Evolutionary conservation across 2,888 invertebrate species (phyloP).

Genomic region (Pseudococcus jackbeardsleyi): DNA sequence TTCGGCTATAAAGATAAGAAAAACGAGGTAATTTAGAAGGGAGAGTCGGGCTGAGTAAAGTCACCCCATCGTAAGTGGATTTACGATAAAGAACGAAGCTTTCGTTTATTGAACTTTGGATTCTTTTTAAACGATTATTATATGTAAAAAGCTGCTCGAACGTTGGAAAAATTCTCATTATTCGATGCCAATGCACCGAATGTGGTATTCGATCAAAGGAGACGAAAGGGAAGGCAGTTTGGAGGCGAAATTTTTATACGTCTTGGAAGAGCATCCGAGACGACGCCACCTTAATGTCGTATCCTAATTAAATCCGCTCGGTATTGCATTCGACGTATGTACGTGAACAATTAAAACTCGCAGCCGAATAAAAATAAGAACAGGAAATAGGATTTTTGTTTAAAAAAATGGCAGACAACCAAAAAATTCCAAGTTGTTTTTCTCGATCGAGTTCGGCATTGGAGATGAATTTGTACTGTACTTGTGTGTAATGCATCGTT

Average conservation of each 20-base stretch:
- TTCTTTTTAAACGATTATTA: too few relatives aligned
- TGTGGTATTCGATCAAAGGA: neutral
- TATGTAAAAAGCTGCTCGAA: too few relatives aligned
- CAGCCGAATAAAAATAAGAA: conserved; percentile 35
- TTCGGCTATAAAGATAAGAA: too few relatives aligned
- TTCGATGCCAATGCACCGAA: too few relatives aligned
- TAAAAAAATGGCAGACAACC: conserved; percentile 47
- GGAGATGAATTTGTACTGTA: neutral
- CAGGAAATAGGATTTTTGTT: conserved; percentile 23
- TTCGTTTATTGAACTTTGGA: too few relatives aligned
- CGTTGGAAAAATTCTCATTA: too few relatives aligned
- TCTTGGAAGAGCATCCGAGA: neutral
- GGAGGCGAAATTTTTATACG: neutral
- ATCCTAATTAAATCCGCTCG: conserved; percentile 22
- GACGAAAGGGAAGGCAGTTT: neutral
- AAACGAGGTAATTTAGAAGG: too few relatives aligned
- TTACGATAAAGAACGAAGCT: too few relatives aligned
- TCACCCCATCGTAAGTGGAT: too few relatives aligned
- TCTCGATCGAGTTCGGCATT: neutral
- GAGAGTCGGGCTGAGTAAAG: too few relatives aligned
- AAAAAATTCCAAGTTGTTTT: conserved; percentile 39
- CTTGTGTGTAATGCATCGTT: too few relatives aligned
- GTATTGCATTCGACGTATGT: neutral
- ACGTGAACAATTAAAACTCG: conserved; percentile 5
- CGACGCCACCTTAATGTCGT: conserved; percentile 19